phyloP scores from a whole-genome alignment of 92 coral and sea anemone species.

The Metridium senile region DNA sequence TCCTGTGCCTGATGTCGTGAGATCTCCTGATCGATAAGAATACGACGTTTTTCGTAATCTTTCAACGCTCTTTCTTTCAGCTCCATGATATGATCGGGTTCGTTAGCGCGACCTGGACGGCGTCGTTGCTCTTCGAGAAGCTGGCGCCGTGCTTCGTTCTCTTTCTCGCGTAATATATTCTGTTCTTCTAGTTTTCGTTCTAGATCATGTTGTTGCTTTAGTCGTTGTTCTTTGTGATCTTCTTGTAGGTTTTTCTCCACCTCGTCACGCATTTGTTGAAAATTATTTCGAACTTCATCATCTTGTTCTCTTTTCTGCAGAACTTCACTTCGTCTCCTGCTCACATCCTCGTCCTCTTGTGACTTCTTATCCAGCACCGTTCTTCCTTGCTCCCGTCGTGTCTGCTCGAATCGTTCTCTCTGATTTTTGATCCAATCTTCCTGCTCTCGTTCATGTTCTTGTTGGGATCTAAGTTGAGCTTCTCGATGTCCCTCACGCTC shows the following conservation, averaged over 20 bases:
- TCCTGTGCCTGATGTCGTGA: constrained; percentile 59
- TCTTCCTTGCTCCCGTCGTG: no score
- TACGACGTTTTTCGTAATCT: constrained; percentile 80
- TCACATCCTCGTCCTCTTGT: no score
- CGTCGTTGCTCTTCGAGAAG: constrained; percentile 72
- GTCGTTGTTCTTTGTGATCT: constrained; percentile 67
- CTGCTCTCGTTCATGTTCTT: no score
- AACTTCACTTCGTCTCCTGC: no score
- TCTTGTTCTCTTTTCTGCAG: constrained; percentile 81
- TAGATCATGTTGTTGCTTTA: constrained; percentile 60
- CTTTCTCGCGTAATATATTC: constrained; percentile 75
- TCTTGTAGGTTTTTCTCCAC: constrained; percentile 39
- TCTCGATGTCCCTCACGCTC: no score
- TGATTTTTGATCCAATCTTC: no score
- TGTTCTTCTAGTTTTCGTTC: constrained; percentile 72
- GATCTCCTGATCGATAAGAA: constrained; percentile 78
- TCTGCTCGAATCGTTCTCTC: no score
- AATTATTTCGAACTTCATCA: constrained; percentile 41
- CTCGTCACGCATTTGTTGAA: constrained; percentile 21
- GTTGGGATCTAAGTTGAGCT: no score
- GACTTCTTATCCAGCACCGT: no score
- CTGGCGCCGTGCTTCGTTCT: constrained; percentile 83
- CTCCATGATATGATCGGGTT: constrained; percentile 72
- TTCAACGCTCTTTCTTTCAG: constrained; percentile 78
- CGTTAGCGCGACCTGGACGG: constrained; percentile 42